Evolutionary conservation across 1,140 invertebrate genomes (phyloP).

Genomic region (Tyrophagus putrescentiae): DNA sequence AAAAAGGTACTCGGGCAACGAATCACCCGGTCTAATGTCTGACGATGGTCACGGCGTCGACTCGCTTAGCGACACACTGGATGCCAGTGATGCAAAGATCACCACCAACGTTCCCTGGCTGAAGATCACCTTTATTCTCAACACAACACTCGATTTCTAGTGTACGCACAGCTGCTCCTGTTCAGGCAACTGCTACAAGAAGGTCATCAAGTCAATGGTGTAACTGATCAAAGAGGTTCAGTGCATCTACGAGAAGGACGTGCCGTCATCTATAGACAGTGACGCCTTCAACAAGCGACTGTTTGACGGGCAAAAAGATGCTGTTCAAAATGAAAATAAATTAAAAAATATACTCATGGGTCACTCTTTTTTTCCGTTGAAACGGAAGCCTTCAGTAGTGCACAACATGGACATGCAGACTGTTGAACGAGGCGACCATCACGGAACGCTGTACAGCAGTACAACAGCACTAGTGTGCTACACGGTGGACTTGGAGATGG

Average conservation of each 20-base stretch:
- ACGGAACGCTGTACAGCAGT: conserved; percentile 27
- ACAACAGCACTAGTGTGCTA: conserved; percentile 27
- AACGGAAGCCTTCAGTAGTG: conserved; percentile 49
- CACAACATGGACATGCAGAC: conserved; percentile 38
- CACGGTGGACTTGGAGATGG: conserved; percentile 26
- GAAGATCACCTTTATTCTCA: conserved; percentile 45
- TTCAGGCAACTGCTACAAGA: conserved; percentile 79
- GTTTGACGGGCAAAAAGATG: conserved; percentile 36
- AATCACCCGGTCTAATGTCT: conserved; percentile 68
- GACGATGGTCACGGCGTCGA: conserved; percentile 70
- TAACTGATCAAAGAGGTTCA: conserved; percentile 75
- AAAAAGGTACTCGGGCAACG: conserved; percentile 54
- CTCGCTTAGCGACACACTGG: conserved; percentile 61
- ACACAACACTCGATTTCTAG: conserved; percentile 78
- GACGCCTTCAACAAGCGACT: conserved; percentile 21
- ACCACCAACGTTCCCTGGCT: conserved; percentile 82
- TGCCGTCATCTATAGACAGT: background rate
- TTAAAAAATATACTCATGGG: conserved; percentile 32
- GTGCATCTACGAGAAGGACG: conserved; percentile 29
- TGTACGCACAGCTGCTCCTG: conserved; percentile 88
- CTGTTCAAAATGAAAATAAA: conserved; percentile 36
- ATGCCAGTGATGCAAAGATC: conserved; percentile 63
- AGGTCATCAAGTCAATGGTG: conserved; percentile 75
- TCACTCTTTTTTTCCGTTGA: conserved; percentile 55
- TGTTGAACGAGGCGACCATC: conserved; percentile 21